Conservation (phyloP, 2,888 invertebrate genomes). For the Heliconius cydno region DNA sequence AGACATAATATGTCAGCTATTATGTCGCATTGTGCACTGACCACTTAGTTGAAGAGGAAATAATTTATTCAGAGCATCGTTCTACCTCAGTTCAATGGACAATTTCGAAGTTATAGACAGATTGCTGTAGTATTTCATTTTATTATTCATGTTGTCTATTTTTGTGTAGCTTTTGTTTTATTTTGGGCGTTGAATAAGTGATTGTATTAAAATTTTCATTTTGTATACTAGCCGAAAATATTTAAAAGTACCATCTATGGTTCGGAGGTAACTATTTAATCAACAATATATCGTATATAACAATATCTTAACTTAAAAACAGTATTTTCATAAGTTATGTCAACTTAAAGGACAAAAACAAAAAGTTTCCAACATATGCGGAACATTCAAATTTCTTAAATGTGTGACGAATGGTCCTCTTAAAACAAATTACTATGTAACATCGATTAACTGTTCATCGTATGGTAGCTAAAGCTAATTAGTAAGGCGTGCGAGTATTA, state of each 20-base stretch:
- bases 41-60: slow-evolving; percentile 77
- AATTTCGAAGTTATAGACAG: slow-evolving; percentile 46
- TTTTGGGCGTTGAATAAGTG: neutral
- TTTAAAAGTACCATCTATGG: neutral
- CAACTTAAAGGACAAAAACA: slow-evolving; percentile 28
- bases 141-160: slow-evolving; percentile 24
- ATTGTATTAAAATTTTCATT: neutral
- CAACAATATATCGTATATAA: no score
- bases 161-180: neutral
- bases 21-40: slow-evolving; percentile 72
- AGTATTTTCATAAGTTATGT: neutral
- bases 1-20: slow-evolving; percentile 72
- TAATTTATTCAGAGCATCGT: slow-evolving; percentile 72
- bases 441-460: slow-evolving; percentile 72
- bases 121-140: slow-evolving; percentile 38
- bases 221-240: neutral
- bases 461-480: slow-evolving; percentile 76
- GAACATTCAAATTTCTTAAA: slow-evolving; percentile 26
- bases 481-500: slow-evolving; percentile 72
- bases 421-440: slow-evolving; percentile 65
- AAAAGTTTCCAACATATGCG: slow-evolving; percentile 32
- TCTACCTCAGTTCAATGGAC: slow-evolving; percentile 55
- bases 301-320: neutral
- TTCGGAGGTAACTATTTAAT: no score
- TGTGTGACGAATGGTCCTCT: slow-evolving; percentile 41